Evolutionary conservation across 2,888 invertebrate species (phyloP).

Genomic region (Rhyacophila evoluta): DNA sequence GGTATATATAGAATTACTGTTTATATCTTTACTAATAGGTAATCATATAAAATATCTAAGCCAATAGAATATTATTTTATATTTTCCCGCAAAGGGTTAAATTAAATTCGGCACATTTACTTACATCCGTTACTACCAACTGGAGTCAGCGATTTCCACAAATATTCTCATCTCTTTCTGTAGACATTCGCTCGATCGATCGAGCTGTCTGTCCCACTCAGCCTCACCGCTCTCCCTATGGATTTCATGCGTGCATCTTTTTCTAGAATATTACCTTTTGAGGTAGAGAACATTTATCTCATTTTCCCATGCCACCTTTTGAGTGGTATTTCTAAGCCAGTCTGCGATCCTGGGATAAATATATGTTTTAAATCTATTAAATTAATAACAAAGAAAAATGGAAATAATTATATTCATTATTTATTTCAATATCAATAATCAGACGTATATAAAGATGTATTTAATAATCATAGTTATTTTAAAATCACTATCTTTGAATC

Average conservation of each 20-base stretch:
- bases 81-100: not conserved
- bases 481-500: too few species aligned
- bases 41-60: too few species aligned
- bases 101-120: conserved; percentile 11
- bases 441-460: too few species aligned
- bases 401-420: too few species aligned
- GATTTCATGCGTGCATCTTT: not conserved
- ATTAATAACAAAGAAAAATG: not conserved
- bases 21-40: too few species aligned
- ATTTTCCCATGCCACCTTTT: not conserved
- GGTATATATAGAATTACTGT: too few species aligned
- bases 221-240: not conserved
- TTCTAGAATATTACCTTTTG: conserved; percentile 12
- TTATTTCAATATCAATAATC: too few species aligned
- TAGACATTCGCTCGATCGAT: conserved; percentile 20
- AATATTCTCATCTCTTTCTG: not conserved
- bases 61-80: too few species aligned
- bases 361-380: not conserved
- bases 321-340: conserved; percentile 11
- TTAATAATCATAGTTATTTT: too few species aligned
- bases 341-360: conserved; percentile 22
- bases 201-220: not conserved
- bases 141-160: not conserved
- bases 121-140: conserved; percentile 6
- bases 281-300: conserved; percentile 1